Base-by-base conservation (phyloP, 2,113 vertebrate genomes). In the Oxyruncus cristatus region DNA sequence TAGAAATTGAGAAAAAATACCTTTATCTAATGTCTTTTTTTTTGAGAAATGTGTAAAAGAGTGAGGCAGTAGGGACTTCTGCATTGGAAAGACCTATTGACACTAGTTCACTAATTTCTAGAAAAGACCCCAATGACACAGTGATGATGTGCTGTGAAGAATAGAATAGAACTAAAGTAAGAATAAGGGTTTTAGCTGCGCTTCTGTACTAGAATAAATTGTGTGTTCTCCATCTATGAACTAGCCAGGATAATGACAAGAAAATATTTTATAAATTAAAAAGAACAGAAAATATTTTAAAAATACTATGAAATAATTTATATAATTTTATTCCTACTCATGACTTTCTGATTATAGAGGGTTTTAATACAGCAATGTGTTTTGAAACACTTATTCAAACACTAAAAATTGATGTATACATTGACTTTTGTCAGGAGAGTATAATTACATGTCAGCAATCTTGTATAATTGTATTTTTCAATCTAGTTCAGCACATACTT, bases 361-460 rank as follows among this genome's bases (percentile, higher is more conserved):
- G 0, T 41, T 85, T 85, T 46, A 83, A 85, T 72, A 91, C 35
- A 88, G 80, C 67, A 95, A 93, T 89, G 76, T 76, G 70, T 97
- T 95, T 91, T 79, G 44, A 82, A 91, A 81, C 23, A 74, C 77
- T 72, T 89, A 87, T 86, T 95, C 75, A 91, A 95, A 95, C 32
- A 83, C 35, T 74, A 78, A 12, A 93, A 96, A 95, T 71, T 93
- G 63, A 94, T 88, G 73, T 83, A 84, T 88, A 96, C 92, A 96
- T 85, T 96, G 79, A 96, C 84, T 96, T 95, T 95, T 92, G 89
- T 95, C 62, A 86, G 62, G 49, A 56, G 27, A 70, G 14, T 77
- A 73, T 89, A 96, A 95, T 97, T 97, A 89, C 63, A 85, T 71
- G 63, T 70, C 86, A 95, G 71, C 32, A 96, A 96, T 92, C 79